Evolutionary conservation across 2,888 invertebrate species (phyloP), one percentile per base, ranked within the genome.

Genomic region (Spisula subtruncata): DNA sequence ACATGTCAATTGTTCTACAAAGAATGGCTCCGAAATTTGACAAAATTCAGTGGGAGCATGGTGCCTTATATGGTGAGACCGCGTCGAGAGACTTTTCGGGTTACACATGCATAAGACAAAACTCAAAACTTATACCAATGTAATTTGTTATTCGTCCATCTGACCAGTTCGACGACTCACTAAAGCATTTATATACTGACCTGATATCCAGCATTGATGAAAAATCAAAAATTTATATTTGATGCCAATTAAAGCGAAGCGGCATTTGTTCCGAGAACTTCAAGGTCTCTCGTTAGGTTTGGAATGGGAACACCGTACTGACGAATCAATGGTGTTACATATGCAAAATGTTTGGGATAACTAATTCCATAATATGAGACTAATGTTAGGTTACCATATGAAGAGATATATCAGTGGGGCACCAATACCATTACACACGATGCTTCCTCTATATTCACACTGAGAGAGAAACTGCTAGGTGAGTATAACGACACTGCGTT

Each of bases 1-100:
- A 94, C 75, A 85, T 95, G 86, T 94, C 91, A 79, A 25, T 91
- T 10, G 80, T 94, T 1, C 89, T 93, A 46, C 92, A 93, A 18
- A 82, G 75, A 25, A 88, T 88, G 81, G 88, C 79, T 16, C 87
- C 91, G 41, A 80, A 54, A 29, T 88, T 75, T 75, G 79, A 83
- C 25, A 51, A 87, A 16, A 35, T 71, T n/a, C 66, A 71, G 32
- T 75, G 75, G 54, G 71, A 75, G 29, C 54, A 81, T 29, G 60
- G 87, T 89, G 89, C 89, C 89, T 87, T 89, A 79, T 81, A 60
- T 60, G 81, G 66, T 29, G n/a, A 83, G 54, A 29, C 35, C n/a
- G 60, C 32, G 14, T 32, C 10, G 54, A n/a, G n/a, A 5, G 75
- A 51, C 6, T 54, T 80, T 54, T 32, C 80, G 51, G 92, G 89